phyloP scores from a whole-genome alignment of 2,888 invertebrate species.

The Tubulanus polymorphus region DNA sequence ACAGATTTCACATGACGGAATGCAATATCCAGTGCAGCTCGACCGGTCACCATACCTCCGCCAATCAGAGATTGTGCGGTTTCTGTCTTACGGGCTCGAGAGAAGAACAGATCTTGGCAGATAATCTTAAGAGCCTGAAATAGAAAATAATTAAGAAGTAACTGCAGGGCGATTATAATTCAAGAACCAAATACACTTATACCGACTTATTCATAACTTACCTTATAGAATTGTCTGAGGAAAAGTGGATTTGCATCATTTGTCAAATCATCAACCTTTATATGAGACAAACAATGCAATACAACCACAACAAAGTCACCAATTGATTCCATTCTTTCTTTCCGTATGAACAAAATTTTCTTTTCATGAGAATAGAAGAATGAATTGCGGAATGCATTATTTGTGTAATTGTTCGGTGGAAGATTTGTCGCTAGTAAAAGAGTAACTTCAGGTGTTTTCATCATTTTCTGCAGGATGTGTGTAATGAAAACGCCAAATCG shows the following conservation, averaged over 20 bases:
- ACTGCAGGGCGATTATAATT: background rate
- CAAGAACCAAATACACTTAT: background rate
- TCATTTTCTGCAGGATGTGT: conserved; percentile 33
- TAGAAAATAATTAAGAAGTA: conserved; percentile 2
- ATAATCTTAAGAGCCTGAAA: conserved; percentile 42
- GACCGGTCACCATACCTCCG: conserved; percentile 17
- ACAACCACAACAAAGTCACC: conserved; percentile 49
- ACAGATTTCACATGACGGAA: conserved; percentile 30
- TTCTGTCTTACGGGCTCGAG: conserved; percentile 33
- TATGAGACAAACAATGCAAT: conserved; percentile 48
- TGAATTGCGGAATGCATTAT: conserved; percentile 44
- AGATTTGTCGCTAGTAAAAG: conserved; percentile 46
- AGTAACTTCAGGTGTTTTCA: conserved; percentile 36
- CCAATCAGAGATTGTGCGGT: conserved; percentile 28
- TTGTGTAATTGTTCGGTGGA: conserved; percentile 42
- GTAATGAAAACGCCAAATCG: conserved; percentile 47
- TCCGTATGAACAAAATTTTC: conserved; percentile 42
- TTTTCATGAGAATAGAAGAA: conserved; percentile 41
- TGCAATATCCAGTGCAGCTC: conserved; percentile 37
- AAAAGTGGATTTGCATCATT: conserved; percentile 43
- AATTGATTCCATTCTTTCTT: conserved; percentile 45
- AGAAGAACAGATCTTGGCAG: conserved; percentile 52
- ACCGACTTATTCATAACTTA: conserved; percentile 16
- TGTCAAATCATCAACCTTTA: conserved; percentile 40
- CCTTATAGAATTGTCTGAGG: conserved; percentile 46